These are phyloP conservation scores for Cavia aperea DNA, from an alignment of 2,113 vertebrate species.

Conservation along the genomic window DNA sequence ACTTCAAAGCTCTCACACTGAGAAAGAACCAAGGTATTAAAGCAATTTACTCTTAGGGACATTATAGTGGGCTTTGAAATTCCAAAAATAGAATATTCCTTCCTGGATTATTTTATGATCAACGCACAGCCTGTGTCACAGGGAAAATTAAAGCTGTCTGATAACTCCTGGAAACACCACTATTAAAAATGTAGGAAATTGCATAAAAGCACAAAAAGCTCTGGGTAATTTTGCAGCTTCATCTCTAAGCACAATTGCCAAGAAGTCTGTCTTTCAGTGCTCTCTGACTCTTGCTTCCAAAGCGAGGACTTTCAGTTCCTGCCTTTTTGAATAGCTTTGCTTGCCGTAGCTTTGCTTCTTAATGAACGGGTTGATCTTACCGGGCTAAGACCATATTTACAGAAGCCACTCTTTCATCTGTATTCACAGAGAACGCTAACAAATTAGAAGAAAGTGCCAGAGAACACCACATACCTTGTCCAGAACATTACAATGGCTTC, in stretches of 20 bases:
- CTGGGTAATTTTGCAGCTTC: conserved; percentile 59
- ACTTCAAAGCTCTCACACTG: conserved; percentile 45
- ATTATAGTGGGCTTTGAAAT: conserved; percentile 59
- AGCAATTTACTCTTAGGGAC: conserved; percentile 45
- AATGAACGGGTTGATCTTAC: conserved; percentile 33
- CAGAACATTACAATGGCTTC: conserved; percentile 93
- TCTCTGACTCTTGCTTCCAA: conserved; percentile 17
- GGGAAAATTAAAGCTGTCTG: conserved; percentile 58
- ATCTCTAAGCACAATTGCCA: conserved; percentile 47
- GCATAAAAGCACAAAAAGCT: conserved; percentile 56
- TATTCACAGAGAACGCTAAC: conserved; percentile 85
- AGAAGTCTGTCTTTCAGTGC: conserved; percentile 28
- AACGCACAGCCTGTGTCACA: conserved; percentile 39
- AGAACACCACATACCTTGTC: conserved; percentile 92
- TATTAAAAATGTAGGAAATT: conserved; percentile 55
- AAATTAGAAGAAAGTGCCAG: conserved; percentile 86
- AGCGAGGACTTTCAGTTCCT: conserved; percentile 21
- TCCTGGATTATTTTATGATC: conserved; percentile 55
- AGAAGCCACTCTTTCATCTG: conserved; percentile 62
- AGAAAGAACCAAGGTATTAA: conserved; percentile 36
- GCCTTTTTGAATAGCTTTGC: conserved; percentile 50
- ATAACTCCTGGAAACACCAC: conserved; percentile 41
- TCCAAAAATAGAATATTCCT: conserved; percentile 51
- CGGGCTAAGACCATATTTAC: conserved; percentile 20
- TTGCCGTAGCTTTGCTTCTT: conserved; percentile 28